phyloP scores from a whole-genome alignment of 2,113 vertebrate species.

The Suncus etruscus region DNA sequence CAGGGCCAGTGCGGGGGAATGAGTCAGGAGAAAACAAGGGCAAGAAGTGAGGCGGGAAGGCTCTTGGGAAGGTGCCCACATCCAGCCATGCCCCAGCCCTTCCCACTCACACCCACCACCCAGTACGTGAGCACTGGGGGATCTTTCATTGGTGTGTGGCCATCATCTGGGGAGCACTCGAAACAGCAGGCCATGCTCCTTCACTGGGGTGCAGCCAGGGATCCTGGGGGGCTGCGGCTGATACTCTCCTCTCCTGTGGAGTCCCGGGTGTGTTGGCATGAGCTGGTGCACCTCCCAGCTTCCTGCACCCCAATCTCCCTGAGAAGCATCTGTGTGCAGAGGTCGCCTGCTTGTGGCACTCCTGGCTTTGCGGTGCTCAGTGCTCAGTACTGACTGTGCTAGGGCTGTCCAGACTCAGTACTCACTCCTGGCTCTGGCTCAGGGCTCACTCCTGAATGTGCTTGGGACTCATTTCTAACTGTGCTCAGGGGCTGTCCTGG shows the following conservation, averaged over 20 bases:
- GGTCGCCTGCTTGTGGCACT: no score
- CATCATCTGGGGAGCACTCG: not conserved
- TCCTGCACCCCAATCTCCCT: not conserved
- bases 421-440: not conserved
- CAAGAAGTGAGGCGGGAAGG: no score
- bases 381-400: not conserved
- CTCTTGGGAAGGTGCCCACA: not conserved
- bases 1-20: no score
- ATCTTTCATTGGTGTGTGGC: not conserved
- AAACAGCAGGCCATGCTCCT: not conserved
- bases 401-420: no score
- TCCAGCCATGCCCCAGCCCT: not conserved
- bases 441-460: no score
- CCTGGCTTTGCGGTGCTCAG: not conserved
- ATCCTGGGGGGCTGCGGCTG: not conserved
- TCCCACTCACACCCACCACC: not conserved
- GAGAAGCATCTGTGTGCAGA: not conserved
- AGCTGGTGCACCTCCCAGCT: no score
- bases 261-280: not conserved
- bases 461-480: no score
- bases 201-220: not conserved
- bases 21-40: no score
- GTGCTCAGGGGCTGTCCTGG: no score
- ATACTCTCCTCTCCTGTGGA: not conserved
- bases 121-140: not conserved